phyloP scores from a whole-genome alignment of 2,797 vertebrate genomes.

The Notoglanidium macrostoma region DNA sequence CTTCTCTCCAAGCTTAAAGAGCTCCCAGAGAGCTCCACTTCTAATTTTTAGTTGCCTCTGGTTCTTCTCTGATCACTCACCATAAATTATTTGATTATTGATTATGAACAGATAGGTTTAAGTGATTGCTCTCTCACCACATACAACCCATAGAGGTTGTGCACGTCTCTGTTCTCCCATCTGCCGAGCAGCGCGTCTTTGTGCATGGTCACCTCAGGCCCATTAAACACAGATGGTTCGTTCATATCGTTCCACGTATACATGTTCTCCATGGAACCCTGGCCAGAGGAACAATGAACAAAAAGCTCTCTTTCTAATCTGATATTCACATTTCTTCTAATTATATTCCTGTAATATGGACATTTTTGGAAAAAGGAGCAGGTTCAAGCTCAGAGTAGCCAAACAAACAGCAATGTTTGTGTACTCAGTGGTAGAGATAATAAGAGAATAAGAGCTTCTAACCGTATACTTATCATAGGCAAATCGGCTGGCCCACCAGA shows the following conservation, averaged over 20 bases:
- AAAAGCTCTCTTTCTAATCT: not conserved
- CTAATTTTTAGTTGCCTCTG: not conserved
- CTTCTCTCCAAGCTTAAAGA: not conserved
- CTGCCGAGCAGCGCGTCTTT: conserved; percentile 86
- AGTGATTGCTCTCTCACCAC: conserved; percentile 77
- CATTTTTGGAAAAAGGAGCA: not conserved
- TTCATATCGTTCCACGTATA: conserved; percentile 96
- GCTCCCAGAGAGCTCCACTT: not conserved
- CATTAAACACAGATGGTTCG: conserved; percentile 91
- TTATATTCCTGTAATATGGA: not conserved
- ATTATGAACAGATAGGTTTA: not conserved
- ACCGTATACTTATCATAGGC: conserved; percentile 85
- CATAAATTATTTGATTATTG: not conserved
- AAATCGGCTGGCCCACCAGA: conserved; percentile 91
- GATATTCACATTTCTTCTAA: not conserved
- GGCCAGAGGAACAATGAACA: conserved; percentile 15
- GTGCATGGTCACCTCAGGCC: conserved; percentile 94
- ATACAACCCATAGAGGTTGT: conserved; percentile 92
- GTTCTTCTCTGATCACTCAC: not conserved
- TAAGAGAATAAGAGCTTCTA: conserved; percentile 1
- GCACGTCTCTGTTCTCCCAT: conserved; percentile 91
- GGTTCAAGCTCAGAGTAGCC: not conserved
- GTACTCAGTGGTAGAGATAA: not conserved
- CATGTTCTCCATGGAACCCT: conserved; percentile 87
- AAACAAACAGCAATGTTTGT: not conserved